A percentile compares a stretch with the other conserved stretches of the same genome.
Conservation (phyloP, 2,888 invertebrate genomes). For the Ypsolopha scabrella region DNA sequence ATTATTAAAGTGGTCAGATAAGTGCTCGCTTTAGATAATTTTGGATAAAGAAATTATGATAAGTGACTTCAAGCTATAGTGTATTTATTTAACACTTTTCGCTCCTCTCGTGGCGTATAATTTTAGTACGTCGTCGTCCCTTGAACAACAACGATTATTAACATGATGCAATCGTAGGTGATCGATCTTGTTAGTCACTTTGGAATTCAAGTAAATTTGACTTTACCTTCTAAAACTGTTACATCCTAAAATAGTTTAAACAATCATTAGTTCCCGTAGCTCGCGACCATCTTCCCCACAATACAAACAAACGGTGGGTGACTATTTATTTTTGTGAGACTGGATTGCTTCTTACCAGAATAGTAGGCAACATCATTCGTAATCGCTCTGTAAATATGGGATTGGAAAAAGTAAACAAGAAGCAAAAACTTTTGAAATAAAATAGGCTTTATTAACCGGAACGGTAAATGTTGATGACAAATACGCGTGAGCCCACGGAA, state of each 20-base stretch:
- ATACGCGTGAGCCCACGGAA: no score
- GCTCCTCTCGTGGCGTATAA: not conserved
- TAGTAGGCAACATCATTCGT: conserved; percentile 38
- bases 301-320: conserved; percentile 54
- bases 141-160: not conserved
- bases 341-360: conserved; percentile 56
- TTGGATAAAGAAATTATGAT: conserved; percentile 1
- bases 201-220: not conserved
- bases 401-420: conserved; percentile 13
- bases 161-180: not conserved
- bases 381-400: conserved; percentile 48
- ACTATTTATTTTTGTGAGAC: conserved; percentile 59
- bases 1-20: conserved; percentile 23
- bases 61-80: not conserved
- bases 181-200: not conserved
- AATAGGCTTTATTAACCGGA: not conserved
- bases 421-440: not conserved
- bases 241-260: conserved; percentile 44
- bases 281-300: conserved; percentile 41
- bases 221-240: not conserved
- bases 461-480: not conserved
- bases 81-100: not conserved
- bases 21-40: conserved; percentile 10
- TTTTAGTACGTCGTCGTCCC: not conserved
- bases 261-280: conserved; percentile 46